Conservation (phyloP, 2,888 invertebrate species). For the Spodoptera picta region DNA sequence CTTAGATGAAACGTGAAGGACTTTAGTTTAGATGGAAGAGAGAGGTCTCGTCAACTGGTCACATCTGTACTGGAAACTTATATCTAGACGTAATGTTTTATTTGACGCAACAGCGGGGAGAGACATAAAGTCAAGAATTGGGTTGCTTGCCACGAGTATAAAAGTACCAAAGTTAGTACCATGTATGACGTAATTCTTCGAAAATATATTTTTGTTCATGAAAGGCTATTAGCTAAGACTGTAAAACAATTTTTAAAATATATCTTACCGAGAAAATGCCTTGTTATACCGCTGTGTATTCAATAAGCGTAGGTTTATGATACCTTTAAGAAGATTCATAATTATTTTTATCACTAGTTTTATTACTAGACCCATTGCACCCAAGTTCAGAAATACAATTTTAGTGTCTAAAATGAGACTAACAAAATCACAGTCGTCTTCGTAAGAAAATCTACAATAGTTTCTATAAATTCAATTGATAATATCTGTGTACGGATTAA, state of each 20-base stretch:
- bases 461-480: not conserved
- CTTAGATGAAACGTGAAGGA: slow-evolving; percentile 28
- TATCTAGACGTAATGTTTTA: slow-evolving; percentile 64
- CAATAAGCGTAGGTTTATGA: too few relatives aligned
- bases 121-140: slow-evolving; percentile 61
- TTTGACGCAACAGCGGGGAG: slow-evolving; percentile 64
- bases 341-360: too few relatives aligned
- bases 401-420: too few relatives aligned
- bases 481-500: not conserved
- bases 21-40: slow-evolving; percentile 22
- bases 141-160: slow-evolving; percentile 39
- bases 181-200: slow-evolving; percentile 29
- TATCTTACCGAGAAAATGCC: too few relatives aligned
- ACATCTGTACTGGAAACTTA: slow-evolving; percentile 60
- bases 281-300: too few relatives aligned
- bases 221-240: not conserved
- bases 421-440: too few relatives aligned
- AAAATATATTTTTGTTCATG: slow-evolving; percentile 14
- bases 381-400: too few relatives aligned
- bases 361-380: too few relatives aligned
- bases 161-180: slow-evolving; percentile 37
- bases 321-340: too few relatives aligned
- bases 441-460: not conserved
- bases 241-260: too few relatives aligned
- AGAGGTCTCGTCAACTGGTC: slow-evolving; percentile 46